Conservation (phyloP, 1,140 invertebrate genomes). For the Cardiocondyla obscurior region DNA sequence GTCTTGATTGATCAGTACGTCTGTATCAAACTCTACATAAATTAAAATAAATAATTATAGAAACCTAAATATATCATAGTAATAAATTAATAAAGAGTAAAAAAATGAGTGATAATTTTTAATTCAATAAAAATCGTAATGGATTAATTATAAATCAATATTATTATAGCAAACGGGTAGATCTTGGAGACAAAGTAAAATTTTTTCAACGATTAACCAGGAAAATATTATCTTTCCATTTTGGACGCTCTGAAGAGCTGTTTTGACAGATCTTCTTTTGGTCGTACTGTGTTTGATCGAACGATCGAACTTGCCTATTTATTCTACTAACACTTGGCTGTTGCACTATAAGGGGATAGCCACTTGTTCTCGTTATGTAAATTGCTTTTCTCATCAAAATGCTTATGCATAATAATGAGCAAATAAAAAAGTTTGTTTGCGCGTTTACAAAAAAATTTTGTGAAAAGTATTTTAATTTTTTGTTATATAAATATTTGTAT, state of each 20-base stretch:
- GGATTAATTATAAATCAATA: constrained; percentile 11
- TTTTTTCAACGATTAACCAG: constrained; percentile 33
- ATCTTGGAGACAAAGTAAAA: constrained; percentile 5
- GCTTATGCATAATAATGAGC: constrained; percentile 29
- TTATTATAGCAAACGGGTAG: constrained; percentile 21
- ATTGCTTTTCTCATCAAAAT: constrained; percentile 44
- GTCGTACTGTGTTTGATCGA: constrained; percentile 71
- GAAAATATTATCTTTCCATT: constrained; percentile 80
- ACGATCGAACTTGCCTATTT: constrained; percentile 73
- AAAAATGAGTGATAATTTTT: background rate
- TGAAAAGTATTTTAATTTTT: background rate
- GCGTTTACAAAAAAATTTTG: background rate
- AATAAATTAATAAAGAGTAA: background rate
- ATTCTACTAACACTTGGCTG: constrained; percentile 78
- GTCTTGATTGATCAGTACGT: constrained; percentile 19
- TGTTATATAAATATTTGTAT: background rate
- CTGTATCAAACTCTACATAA: background rate
- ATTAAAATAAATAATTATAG: background rate
- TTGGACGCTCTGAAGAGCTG: constrained; percentile 57
- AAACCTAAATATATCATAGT: background rate
- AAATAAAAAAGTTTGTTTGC: background rate
- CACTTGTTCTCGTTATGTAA: constrained; percentile 68
- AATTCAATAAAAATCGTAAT: background rate
- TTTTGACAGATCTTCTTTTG: constrained; percentile 76
- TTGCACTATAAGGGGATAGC: constrained; percentile 34